A percentile compares a stretch with the other conserved stretches of the same genome.
Evolutionary conservation across 64 coral and sea anemone species (phyloP).

Genomic region (Cladopsammia gracilis): DNA sequence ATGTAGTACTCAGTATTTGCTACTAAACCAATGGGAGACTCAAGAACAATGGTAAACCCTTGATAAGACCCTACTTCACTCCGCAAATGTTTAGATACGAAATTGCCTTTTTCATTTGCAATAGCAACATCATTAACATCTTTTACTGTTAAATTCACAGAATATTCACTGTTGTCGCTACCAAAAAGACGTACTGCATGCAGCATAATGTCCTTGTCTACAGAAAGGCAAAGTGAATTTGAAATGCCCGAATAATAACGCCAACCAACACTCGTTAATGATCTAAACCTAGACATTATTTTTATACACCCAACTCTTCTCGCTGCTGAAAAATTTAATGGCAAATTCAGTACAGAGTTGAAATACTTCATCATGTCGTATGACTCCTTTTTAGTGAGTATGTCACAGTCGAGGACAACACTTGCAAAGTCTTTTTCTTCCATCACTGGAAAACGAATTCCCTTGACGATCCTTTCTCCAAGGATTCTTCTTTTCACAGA

Average conservation of each 20-base stretch:
- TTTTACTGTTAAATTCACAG: not conserved
- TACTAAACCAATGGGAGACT: not conserved
- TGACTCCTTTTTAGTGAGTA: not conserved
- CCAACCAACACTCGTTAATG: not conserved
- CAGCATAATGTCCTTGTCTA: not conserved
- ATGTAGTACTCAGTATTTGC: not conserved
- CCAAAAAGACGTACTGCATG: slow-evolving; percentile 46
- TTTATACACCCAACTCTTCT: too few species aligned
- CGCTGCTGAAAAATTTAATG: not conserved
- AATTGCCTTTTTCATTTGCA: not conserved
- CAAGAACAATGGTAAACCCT: not conserved
- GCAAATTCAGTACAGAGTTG: slow-evolving; percentile 1
- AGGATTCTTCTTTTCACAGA: slow-evolving; percentile 26
- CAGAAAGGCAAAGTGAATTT: slow-evolving; percentile 6
- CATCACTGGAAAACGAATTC: slow-evolving; percentile 36
- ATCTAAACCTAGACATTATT: not conserved
- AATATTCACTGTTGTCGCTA: not conserved
- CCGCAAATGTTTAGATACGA: not conserved
- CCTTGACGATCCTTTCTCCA: slow-evolving; percentile 9
- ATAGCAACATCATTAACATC: not conserved
- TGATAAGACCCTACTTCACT: not conserved
- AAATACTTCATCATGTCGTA: slow-evolving; percentile 27
- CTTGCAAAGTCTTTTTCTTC: slow-evolving; percentile 31
- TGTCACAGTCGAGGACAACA: not conserved
- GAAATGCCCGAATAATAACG: not conserved